Evolutionary conservation across 2,888 invertebrate genomes (phyloP).

Genomic region (Ormyrus rosae): DNA sequence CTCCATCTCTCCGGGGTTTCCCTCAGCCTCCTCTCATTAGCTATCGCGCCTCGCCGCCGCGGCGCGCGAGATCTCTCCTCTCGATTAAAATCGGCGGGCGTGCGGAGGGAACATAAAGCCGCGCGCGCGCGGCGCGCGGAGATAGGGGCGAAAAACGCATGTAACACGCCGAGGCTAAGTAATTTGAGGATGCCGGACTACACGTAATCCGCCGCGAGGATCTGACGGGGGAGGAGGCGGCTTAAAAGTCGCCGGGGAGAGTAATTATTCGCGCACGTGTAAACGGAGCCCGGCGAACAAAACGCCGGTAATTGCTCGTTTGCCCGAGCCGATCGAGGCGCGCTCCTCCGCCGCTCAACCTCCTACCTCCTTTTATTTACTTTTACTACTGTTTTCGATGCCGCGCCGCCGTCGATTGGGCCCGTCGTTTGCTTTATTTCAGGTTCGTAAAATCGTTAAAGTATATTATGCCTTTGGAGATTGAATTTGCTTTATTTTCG

Average conservation of each 20-base stretch:
- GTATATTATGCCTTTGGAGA: too few species aligned
- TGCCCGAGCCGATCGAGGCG: neutral
- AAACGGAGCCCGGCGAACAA: neutral
- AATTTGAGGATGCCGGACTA: conserved; percentile 43
- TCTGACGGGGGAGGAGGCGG: neutral
- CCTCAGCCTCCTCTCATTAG: conserved; percentile 22
- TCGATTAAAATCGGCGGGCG: conserved; percentile 44
- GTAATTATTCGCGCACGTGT: conserved; percentile 35
- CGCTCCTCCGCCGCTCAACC: neutral
- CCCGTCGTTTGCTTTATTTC: too few species aligned
- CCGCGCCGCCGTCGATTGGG: too few species aligned
- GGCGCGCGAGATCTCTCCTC: neutral
- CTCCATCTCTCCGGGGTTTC: neutral
- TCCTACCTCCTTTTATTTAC: too few species aligned
- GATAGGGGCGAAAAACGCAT: conserved; percentile 43
- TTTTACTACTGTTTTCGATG: too few species aligned
- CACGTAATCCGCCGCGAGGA: conserved; percentile 23
- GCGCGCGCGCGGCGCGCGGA: neutral
- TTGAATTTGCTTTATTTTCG: too few species aligned
- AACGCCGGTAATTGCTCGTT: conserved; percentile 26
- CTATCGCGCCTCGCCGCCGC: conserved; percentile 5
- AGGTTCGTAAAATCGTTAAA: too few species aligned
- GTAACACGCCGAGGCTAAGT: conserved; percentile 42
- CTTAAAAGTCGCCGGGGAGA: conserved; percentile 22
- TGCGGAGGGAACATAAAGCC: conserved; percentile 26